A percentile compares a stretch with the other conserved stretches of the same genome.
phyloP scores from a whole-genome alignment of 2,888 invertebrate species.

The Ennomos quercinarius region DNA sequence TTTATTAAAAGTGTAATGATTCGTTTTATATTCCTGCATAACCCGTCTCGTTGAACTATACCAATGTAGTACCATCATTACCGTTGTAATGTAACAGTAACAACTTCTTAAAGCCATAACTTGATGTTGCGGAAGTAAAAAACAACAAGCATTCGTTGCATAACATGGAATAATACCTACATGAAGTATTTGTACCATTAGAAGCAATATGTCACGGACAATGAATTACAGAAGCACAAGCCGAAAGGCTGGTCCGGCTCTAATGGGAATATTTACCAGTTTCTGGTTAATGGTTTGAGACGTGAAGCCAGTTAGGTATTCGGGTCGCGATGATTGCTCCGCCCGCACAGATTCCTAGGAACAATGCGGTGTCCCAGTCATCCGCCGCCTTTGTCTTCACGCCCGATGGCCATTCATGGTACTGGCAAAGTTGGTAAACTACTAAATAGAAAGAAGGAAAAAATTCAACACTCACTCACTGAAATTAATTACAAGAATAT shows the following conservation, averaged over 20 bases:
- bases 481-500: too few relatives aligned
- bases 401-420: constrained; percentile 39
- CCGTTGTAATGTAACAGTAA: constrained; percentile 4
- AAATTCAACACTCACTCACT: too few relatives aligned
- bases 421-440: constrained; percentile 26
- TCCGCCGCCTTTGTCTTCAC: constrained; percentile 63
- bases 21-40: too few relatives aligned
- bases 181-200: constrained; percentile 18
- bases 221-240: constrained; percentile 23
- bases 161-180: constrained; percentile 9
- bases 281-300: constrained; percentile 42
- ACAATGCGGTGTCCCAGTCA: constrained; percentile 61
- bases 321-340: constrained; percentile 72
- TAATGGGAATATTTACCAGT: constrained; percentile 38
- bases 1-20: too few relatives aligned
- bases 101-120: neutral
- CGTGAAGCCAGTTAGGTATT: constrained; percentile 59
- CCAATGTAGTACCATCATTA: neutral
- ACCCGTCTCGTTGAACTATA: too few relatives aligned
- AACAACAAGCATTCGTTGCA: constrained; percentile 4
- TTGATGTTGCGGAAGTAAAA: constrained; percentile 13
- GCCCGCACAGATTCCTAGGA: constrained; percentile 61
- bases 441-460: too few relatives aligned
- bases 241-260: constrained; percentile 18
- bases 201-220: constrained; percentile 23